Base-by-base conservation (phyloP, 2,888 invertebrate genomes). In the Brachyptera putata region DNA sequence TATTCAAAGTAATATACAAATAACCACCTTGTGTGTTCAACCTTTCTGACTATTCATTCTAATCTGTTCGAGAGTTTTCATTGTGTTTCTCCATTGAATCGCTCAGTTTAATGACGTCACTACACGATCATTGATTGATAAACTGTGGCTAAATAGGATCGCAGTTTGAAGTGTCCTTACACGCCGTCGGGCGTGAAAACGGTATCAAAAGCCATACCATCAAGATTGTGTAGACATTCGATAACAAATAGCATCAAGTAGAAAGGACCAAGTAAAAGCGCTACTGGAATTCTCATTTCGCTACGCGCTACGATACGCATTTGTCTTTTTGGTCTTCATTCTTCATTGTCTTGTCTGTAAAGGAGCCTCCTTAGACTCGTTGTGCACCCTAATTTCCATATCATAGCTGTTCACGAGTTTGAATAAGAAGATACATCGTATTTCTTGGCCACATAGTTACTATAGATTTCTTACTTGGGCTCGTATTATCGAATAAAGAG, bases 341-440 rank as follows among this genome's bases (percentile, higher is more conserved):
- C 53, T 36, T 53, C 53, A 34, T 53, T 53, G 53, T 53, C 53
- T 53, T 53, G 53, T 53, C 53, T 16, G 14, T 16, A n/a, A 11
- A 26, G 16, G 49, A n/a, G 53, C 53, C 53, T 53, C 16, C 21
- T 36, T 34, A 36, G 53, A 14, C 14, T 49, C 34, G 34, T 34
- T 36, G 34, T 53, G 53, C 36, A 21, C n/a, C 53, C 53, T 53
- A 30, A 53, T 53, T 53, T 53, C 53, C 53, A 53, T 53, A 30
- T 53, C 53, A 53, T 34, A 53, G 53, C 53, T 36, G 22, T 53
- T 36, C 30, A 36, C 21, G 16, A 18, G n/a, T n/a, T n/a, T n/a
- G n/a, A n/a, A n/a, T n/a, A n/a, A n/a, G 53, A 53, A 53, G 53
- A 53, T 34, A 30, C 36, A 53, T 53, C 53, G 53, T 11, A 34